Evolutionary conservation across 2,797 vertebrate species (phyloP), one percentile per base, ranked within the genome.

Genomic region (Staurois parvus): DNA sequence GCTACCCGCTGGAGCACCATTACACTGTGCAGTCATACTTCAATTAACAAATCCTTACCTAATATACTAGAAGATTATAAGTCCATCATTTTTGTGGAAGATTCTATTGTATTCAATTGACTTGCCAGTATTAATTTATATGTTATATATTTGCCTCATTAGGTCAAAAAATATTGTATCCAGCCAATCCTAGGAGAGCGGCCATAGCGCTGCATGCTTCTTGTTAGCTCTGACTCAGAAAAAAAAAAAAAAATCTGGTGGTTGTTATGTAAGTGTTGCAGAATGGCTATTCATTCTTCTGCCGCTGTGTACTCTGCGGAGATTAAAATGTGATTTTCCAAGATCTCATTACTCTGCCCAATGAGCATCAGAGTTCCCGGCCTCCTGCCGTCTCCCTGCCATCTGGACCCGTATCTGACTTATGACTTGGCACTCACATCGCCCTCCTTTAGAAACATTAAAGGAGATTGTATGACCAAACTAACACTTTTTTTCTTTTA

Each of bases 311-410:
- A 13, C 67, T 80, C 24, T 80, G 67, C 19, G 8, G 67, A 80
- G 78, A 80, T 80, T 72, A 70, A 80, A 48, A 17, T 80, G 67
- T 80, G 78, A 70, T 59, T 80, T 70, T 80, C 42, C 78, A 80
- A 56, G 45, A 70, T 59, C 78, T 72, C 66, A 72, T 80, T 80
- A 70, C 78, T 56, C 78, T 80, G 66, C 78, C 78, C 78, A 69
- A 70, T 59, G 78, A 80, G 78, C 78, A 72, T 72, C 67, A 21
- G 66, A 48, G 42, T 79, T 69, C 64, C 64, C 66, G 30, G 42
- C 67, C 29, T 80, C 67, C 67, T 37, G 78, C 67, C 13, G 45
- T 70, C 78, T 45, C 10, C 32, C 78, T 70, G 28, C 78, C 78
- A 80, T 80, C 78, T 80, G 78, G 67, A 52, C 45, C 66, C 42